Evolutionary conservation across 2,888 invertebrate genomes (phyloP), one percentile per base, ranked within the genome.

Genomic region (Oxyteleia sp.): DNA sequence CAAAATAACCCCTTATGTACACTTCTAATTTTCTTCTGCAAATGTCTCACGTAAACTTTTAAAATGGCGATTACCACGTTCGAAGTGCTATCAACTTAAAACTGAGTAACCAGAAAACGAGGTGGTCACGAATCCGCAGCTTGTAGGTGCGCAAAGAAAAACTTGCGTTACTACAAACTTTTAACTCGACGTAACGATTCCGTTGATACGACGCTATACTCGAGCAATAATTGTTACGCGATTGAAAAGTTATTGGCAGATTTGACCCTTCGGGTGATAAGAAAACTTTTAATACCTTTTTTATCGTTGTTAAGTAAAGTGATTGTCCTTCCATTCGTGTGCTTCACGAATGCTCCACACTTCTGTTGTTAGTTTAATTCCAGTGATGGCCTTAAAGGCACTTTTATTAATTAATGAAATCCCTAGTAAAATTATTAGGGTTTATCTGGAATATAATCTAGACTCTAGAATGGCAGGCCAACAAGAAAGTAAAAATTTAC

Each of bases 21-120:
- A 32, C 15, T 63, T 29, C 18, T 61, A 51, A 74, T 59, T 41
- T 63, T 41, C 13, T 38, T 47, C 16, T 11, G 10, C 13, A 45
- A 53, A 26, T 74, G 49, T 64, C 57, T 75, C 47, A 38, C 75
- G 75, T 57, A 64, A 74, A 64, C 38, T 64, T 47, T 75, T 53
- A 57, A 72, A 75, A 64, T 57, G 29, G 47, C 75, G 47, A 75
- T 75, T 75, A 64, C 64, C 47, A 57, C 49, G 55, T 64, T 64
- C 4, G 11, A 64, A 75, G 15, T 15, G 47, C 55, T 71, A 55
- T 64, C 55, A 55, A 74, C 43, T 63, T 64, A 47, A 45, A 55
- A 64, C 63, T 55, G 64, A 75, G 64, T 20, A 75, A 64, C 55
- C 47, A 55, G 74, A 64, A 64, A 55, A 75, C 51, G 43, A 63